phyloP scores from a whole-genome alignment of 2,888 invertebrate genomes.

The Dasysyrphus tricinctus region DNA sequence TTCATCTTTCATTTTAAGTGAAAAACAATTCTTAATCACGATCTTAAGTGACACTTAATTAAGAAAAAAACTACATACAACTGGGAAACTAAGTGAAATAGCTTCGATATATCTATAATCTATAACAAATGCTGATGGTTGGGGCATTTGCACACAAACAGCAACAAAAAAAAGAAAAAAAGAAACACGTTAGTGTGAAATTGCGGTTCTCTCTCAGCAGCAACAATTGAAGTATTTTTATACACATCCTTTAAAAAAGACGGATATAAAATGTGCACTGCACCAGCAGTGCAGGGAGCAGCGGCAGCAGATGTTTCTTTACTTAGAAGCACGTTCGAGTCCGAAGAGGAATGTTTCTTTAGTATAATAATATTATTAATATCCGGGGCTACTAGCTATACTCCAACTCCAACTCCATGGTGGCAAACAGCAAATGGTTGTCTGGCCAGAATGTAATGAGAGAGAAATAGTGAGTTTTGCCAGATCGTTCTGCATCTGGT shows the following conservation, averaged over 20 bases:
- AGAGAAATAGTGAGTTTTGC: constrained; percentile 28
- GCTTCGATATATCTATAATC: constrained; percentile 6
- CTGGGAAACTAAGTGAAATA: constrained; percentile 1
- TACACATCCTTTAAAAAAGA: constrained; percentile 25
- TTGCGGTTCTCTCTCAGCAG: not conserved
- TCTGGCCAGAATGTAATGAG: constrained; percentile 25
- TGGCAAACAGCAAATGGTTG: constrained; percentile 46
- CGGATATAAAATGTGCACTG: constrained; percentile 28
- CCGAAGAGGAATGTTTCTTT: constrained; percentile 49
- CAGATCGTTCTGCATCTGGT: constrained; percentile 66
- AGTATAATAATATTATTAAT: constrained; percentile 62
- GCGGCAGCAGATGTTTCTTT: constrained; percentile 58
- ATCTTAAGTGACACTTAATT: constrained; percentile 39
- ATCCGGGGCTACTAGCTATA: constrained; percentile 45
- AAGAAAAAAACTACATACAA: constrained; percentile 21
- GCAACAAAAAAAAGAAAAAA: not conserved
- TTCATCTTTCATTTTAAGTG: not conserved
- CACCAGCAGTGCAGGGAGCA: constrained; percentile 2
- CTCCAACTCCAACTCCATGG: constrained; percentile 4
- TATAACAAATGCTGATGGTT: constrained; percentile 5
- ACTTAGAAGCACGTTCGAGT: constrained; percentile 40
- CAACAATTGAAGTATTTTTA: constrained; percentile 17
- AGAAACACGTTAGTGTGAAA: constrained; percentile 24
- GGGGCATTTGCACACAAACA: not conserved
- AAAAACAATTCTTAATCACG: not conserved